Percentiles rank a stretch among this genome's conserved stretches.
phyloP scores from a whole-genome alignment of 2,113 vertebrate species.

The Grallaria varia region DNA sequence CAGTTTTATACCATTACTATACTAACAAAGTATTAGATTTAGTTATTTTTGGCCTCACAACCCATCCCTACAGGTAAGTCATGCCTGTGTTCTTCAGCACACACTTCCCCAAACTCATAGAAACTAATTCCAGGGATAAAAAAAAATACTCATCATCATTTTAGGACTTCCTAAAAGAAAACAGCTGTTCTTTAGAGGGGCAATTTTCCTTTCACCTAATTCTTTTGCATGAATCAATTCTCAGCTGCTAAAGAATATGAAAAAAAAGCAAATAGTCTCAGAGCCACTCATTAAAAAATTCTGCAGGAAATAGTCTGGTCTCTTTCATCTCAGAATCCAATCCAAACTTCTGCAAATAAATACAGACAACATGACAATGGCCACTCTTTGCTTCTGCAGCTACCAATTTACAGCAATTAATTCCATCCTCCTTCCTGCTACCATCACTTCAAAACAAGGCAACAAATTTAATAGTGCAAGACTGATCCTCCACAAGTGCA shows the following conservation, averaged over 20 bases:
- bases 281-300: background rate
- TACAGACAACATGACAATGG: background rate
- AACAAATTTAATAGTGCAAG: background rate
- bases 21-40: background rate
- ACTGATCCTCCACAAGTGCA: background rate
- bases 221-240: background rate
- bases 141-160: background rate
- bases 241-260: background rate
- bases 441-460: background rate
- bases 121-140: background rate
- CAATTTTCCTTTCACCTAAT: background rate
- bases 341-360: background rate
- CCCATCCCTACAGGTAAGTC: background rate
- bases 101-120: background rate
- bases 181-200: background rate
- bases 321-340: background rate
- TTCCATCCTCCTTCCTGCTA: background rate
- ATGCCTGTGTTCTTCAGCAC: background rate
- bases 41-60: background rate
- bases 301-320: background rate
- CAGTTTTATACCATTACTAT: background rate
- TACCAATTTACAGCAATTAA: background rate
- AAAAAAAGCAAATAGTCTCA: background rate
- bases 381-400: background rate
- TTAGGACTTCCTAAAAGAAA: background rate